phyloP scores from a whole-genome alignment of 2,113 vertebrate species.

The Burhinus bistriatus region DNA sequence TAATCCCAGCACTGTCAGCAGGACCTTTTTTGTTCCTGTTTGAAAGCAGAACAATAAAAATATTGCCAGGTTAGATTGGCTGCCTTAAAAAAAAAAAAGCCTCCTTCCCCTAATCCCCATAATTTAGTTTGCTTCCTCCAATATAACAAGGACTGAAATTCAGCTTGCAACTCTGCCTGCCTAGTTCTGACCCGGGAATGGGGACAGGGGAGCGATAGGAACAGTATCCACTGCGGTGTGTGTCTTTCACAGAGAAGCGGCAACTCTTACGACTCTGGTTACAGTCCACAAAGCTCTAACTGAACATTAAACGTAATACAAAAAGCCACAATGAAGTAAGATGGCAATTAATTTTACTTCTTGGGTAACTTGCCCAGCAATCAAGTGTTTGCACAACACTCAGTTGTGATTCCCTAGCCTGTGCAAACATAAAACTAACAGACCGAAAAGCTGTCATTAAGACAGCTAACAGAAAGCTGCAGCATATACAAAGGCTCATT shows the following conservation, averaged over 20 bases:
- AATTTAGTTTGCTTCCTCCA: not conserved
- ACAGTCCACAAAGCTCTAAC: not conserved
- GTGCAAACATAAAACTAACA: not conserved
- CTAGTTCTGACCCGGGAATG: not conserved
- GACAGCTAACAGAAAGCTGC: not conserved
- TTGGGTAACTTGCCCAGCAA: not conserved
- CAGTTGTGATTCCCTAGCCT: not conserved
- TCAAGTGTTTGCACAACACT: not conserved
- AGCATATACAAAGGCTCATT: not conserved
- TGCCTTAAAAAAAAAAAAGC: not conserved
- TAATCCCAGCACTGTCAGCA: not conserved
- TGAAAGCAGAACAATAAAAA: not conserved
- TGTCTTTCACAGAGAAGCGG: not conserved
- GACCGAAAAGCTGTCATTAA: not conserved
- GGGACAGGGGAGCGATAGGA: rapidly evolving
- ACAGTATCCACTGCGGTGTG: rapidly evolving
- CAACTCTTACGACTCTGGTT: not conserved
- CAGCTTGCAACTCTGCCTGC: not conserved
- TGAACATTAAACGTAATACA: not conserved
- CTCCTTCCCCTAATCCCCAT: not conserved
- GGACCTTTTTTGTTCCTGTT: not conserved
- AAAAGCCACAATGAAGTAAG: not conserved
- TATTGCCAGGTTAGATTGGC: rapidly evolving
- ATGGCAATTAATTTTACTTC: not conserved
- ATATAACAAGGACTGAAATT: not conserved